Evolutionary conservation across 2,113 vertebrate genomes (phyloP).

Genomic region (Heptranchias perlo): DNA sequence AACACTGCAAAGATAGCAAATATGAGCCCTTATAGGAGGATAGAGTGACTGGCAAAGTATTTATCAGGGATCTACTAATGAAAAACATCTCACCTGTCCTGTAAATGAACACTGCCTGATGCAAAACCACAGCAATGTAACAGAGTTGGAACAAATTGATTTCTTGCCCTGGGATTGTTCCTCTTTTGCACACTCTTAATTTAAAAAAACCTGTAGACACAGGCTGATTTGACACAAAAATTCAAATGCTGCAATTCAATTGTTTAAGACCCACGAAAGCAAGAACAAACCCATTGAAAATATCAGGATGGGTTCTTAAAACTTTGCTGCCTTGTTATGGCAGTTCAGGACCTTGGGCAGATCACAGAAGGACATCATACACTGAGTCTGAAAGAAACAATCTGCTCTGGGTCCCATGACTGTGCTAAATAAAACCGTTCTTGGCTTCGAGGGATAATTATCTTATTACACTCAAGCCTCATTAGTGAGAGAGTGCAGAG

Average conservation of each 20-base stretch:
- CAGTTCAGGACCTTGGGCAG: constrained; percentile 28
- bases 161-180: not conserved
- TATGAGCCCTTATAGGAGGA: not conserved
- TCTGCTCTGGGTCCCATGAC: not conserved
- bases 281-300: not conserved
- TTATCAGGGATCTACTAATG: constrained; percentile 8
- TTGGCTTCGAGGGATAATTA: not conserved
- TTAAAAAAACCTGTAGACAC: too few species aligned
- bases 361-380: constrained; percentile 13
- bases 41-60: not conserved
- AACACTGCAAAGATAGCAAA: not conserved
- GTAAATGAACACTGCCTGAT: not conserved
- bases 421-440: not conserved
- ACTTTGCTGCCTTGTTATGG: not conserved
- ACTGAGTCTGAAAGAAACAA: not conserved
- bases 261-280: not conserved
- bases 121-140: not conserved
- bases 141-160: not conserved
- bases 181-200: too few species aligned
- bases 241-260: not conserved
- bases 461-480: not conserved
- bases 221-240: not conserved
- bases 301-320: not conserved
- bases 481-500: not conserved
- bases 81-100: not conserved